Evolutionary conservation across 2,113 vertebrate species (phyloP).

Genomic region (Mesitornis unicolor): DNA sequence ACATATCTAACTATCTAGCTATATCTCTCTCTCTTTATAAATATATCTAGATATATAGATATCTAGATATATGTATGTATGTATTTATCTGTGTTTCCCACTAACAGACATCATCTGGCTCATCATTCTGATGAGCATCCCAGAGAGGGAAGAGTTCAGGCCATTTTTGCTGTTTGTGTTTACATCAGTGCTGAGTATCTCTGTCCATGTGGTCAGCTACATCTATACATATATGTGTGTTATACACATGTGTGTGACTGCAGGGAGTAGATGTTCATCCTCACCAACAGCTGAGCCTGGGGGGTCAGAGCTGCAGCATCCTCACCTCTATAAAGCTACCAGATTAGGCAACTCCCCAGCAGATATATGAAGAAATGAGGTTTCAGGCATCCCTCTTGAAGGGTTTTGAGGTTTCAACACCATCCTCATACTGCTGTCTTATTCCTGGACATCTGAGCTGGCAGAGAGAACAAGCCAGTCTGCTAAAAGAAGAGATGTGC

Average conservation of each 20-base stretch:
- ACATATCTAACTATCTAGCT: not conserved
- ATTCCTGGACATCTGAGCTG: not conserved
- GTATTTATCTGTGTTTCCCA: not conserved
- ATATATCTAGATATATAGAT: too few relatives aligned
- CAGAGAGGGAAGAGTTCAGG: not conserved
- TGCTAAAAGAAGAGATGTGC: not conserved
- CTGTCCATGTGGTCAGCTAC: too few relatives aligned
- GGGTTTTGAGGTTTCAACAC: not conserved
- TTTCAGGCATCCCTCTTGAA: not conserved
- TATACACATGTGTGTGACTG: not conserved
- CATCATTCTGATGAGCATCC: not conserved
- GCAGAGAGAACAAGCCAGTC: not conserved
- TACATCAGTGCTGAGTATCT: not conserved
- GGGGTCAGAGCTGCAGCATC: not conserved
- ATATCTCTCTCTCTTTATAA: fast-evolving
- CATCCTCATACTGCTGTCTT: not conserved
- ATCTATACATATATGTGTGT: fast-evolving
- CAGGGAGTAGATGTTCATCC: not conserved
- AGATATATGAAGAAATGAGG: not conserved
- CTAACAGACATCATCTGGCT: not conserved
- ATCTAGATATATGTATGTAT: too few relatives aligned
- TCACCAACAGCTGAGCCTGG: not conserved
- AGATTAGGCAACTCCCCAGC: not conserved
- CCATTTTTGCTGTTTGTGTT: not conserved
- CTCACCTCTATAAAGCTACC: not conserved